These are phyloP conservation scores for Microdon myrmicae DNA, from an alignment of 2,888 invertebrate genomes.

Conservation along the genomic window DNA sequence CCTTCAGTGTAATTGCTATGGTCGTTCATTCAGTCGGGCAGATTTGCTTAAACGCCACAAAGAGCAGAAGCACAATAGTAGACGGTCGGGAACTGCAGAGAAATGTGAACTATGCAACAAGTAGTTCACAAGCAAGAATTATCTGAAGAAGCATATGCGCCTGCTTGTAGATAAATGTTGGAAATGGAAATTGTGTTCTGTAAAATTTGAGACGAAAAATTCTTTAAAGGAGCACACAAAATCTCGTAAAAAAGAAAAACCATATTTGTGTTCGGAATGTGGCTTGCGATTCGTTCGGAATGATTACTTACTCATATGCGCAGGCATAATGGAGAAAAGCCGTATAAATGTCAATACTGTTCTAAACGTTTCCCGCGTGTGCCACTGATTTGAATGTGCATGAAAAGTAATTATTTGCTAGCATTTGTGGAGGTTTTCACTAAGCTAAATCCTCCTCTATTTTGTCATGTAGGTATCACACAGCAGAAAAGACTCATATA, in stretches of 20 bases:
- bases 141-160: slow-evolving; percentile 69
- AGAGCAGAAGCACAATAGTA: slow-evolving; percentile 57
- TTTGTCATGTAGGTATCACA: slow-evolving; percentile 60
- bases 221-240: slow-evolving; percentile 70
- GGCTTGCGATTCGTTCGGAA: slow-evolving; percentile 71
- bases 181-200: slow-evolving; percentile 65
- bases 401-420: slow-evolving; percentile 65
- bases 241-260: slow-evolving; percentile 69
- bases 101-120: slow-evolving; percentile 64
- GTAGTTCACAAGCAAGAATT: slow-evolving; percentile 70
- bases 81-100: slow-evolving; percentile 54
- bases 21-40: slow-evolving; percentile 56
- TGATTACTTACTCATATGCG: slow-evolving; percentile 73
- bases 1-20: slow-evolving; percentile 59
- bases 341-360: slow-evolving; percentile 71
- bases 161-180: slow-evolving; percentile 64
- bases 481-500: slow-evolving; percentile 71
- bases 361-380: slow-evolving; percentile 71
- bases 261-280: slow-evolving; percentile 71
- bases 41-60: slow-evolving; percentile 60
- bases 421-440: not conserved
- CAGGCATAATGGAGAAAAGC: slow-evolving; percentile 72
- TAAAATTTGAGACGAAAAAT: slow-evolving; percentile 67
- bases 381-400: slow-evolving; percentile 72
- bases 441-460: not conserved